Percentiles rank a stretch among this genome's conserved stretches.
Conservation (phyloP, 1,140 invertebrate species). For the Trichogramma pretiosum region DNA sequence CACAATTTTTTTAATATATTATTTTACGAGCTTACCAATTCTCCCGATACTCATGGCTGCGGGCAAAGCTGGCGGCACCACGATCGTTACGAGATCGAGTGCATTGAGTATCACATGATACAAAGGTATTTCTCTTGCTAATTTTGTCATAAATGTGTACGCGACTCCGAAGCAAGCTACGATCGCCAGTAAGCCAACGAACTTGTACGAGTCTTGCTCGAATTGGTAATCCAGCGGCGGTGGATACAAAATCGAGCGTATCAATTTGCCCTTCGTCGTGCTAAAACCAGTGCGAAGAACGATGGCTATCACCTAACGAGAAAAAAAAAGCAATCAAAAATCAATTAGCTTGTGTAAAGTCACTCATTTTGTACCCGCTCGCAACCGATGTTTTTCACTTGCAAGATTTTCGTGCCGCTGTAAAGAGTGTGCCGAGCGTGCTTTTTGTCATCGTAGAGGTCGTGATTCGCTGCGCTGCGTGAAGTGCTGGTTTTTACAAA, state of each 20-base stretch:
- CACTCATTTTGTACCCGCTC: slow-evolving; percentile 47
- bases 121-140: slow-evolving; percentile 32
- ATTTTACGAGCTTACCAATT: slow-evolving; percentile 20
- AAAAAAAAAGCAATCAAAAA: too few relatives aligned
- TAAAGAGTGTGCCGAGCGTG: slow-evolving; percentile 85
- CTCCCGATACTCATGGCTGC: slow-evolving; percentile 89
- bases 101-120: slow-evolving; percentile 46
- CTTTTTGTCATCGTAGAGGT: slow-evolving; percentile 66
- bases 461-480: slow-evolving; percentile 56
- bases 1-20: not conserved
- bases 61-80: slow-evolving; percentile 86
- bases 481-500: slow-evolving; percentile 83
- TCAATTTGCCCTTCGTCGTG: slow-evolving; percentile 81
- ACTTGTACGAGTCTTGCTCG: slow-evolving; percentile 83
- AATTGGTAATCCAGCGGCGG: slow-evolving; percentile 87
- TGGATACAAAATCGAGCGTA: slow-evolving; percentile 86
- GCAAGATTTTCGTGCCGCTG: slow-evolving; percentile 90
- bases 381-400: slow-evolving; percentile 83
- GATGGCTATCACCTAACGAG: slow-evolving; percentile 61
- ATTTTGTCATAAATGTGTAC: slow-evolving; percentile 62
- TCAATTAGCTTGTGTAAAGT: not conserved
- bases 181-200: slow-evolving; percentile 58
- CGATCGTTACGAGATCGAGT: slow-evolving; percentile 88
- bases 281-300: slow-evolving; percentile 80
- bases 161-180: slow-evolving; percentile 62